Evolutionary conservation across 2,888 invertebrate genomes (phyloP).

Genomic region (Cenopis cana): DNA sequence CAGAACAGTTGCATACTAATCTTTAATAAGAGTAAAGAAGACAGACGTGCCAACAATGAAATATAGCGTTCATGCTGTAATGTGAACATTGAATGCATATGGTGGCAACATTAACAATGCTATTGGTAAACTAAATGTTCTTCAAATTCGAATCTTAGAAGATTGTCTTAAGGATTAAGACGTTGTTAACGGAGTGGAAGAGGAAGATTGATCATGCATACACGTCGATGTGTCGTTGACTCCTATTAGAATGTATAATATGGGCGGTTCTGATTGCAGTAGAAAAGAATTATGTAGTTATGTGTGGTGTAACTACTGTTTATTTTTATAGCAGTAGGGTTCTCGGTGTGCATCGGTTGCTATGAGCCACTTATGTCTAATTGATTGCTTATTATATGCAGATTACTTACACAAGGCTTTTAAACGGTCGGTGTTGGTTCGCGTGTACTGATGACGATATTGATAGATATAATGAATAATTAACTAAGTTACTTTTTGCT

Average conservation of each 20-base stretch:
- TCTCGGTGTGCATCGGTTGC: neutral
- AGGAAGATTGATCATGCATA: slow-evolving; percentile 49
- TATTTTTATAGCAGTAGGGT: slow-evolving; percentile 4
- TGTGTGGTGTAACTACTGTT: neutral
- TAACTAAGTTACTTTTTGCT: neutral
- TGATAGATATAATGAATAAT: neutral
- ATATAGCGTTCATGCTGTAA: slow-evolving; percentile 72
- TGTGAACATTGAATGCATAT: slow-evolving; percentile 73
- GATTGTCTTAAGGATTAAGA: slow-evolving; percentile 42
- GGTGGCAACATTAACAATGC: slow-evolving; percentile 56
- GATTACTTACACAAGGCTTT: neutral
- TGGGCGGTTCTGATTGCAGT: slow-evolving; percentile 33
- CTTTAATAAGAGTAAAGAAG: slow-evolving; percentile 48
- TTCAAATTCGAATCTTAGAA: slow-evolving; percentile 49
- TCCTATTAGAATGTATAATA: slow-evolving; percentile 67
- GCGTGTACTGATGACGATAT: neutral
- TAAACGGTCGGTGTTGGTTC: neutral
- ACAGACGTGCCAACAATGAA: slow-evolving; percentile 70
- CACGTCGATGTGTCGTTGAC: slow-evolving; percentile 68
- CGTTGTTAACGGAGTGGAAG: slow-evolving; percentile 16
- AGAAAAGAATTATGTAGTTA: slow-evolving; percentile 30
- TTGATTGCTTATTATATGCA: neutral
- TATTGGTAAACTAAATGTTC: slow-evolving; percentile 42
- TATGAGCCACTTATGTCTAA: neutral
- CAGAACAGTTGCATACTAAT: slow-evolving; percentile 27